These are phyloP conservation scores for Cyclina sinensis DNA, from an alignment of 1,140 invertebrate genomes.

Conservation along the genomic window DNA sequence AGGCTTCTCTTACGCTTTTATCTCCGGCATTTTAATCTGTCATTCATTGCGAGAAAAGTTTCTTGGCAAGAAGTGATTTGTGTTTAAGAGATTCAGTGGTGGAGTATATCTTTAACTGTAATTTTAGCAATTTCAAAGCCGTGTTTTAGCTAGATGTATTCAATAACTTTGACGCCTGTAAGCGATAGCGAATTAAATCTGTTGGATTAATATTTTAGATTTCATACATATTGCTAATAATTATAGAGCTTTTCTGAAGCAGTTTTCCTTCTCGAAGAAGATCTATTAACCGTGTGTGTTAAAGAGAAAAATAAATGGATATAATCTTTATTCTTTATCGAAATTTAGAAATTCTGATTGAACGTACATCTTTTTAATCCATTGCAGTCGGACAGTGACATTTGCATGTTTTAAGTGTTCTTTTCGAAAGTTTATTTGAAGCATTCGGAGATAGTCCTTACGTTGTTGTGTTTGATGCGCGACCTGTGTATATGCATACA, in stretches of 20 bases:
- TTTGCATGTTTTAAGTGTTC: too few relatives aligned
- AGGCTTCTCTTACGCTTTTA: not conserved
- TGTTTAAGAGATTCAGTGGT: not conserved
- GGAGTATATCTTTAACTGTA: not conserved
- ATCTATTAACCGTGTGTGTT: too few relatives aligned
- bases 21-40: not conserved
- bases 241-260: too few relatives aligned
- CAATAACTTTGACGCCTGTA: not conserved
- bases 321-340: too few relatives aligned
- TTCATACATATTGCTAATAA: too few relatives aligned
- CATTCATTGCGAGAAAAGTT: not conserved
- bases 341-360: too few relatives aligned
- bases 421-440: too few relatives aligned
- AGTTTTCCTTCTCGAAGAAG: too few relatives aligned
- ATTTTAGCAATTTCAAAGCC: slow-evolving; percentile 10
- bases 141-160: not conserved
- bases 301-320: too few relatives aligned
- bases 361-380: too few relatives aligned
- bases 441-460: not conserved
- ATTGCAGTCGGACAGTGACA: too few relatives aligned
- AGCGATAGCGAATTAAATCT: slow-evolving; percentile 2
- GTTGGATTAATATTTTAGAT: not conserved
- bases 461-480: not conserved
- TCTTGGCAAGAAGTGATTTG: slow-evolving; percentile 7
- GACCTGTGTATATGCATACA: not conserved